These are phyloP conservation scores for Toxotes chatareus DNA, from an alignment of 2,113 vertebrate genomes.

Conservation along the genomic window DNA sequence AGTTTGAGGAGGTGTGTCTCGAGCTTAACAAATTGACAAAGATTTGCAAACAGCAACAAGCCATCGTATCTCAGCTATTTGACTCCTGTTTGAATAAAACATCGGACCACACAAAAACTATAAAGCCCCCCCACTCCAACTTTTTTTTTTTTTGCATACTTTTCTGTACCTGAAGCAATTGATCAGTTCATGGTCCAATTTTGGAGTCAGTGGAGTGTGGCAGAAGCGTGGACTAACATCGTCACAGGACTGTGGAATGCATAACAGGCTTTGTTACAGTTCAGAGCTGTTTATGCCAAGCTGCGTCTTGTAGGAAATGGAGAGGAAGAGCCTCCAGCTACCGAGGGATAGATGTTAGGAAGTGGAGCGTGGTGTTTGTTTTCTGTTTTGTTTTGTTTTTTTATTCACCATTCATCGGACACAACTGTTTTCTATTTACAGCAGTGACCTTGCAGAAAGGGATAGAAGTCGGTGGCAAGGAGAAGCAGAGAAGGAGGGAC, in stretches of 20 bases:
- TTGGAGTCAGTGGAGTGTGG: conserved; percentile 64
- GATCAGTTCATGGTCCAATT: conserved; percentile 78
- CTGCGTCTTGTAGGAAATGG: conserved; percentile 15
- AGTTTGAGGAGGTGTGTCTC: neutral
- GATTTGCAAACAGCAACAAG: conserved; percentile 76
- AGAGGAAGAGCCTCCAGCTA: conserved; percentile 37
- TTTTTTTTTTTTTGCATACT: conserved; percentile 26
- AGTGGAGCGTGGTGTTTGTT: conserved; percentile 23
- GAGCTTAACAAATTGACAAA: conserved; percentile 77
- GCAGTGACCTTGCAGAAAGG: neutral
- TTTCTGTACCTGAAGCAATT: conserved; percentile 72
- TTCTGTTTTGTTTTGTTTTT: conserved; percentile 16
- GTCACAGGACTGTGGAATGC: conserved; percentile 62
- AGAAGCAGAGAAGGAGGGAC: neutral
- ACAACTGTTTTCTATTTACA: neutral
- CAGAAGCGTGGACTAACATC: conserved; percentile 61
- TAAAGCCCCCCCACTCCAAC: neutral
- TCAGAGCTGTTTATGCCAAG: conserved; percentile 59
- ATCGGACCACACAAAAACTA: conserved; percentile 64
- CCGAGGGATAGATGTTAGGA: conserved; percentile 4
- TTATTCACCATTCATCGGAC: neutral
- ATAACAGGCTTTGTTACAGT: conserved; percentile 73
- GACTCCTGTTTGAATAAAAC: conserved; percentile 72
- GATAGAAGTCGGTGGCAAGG: neutral
- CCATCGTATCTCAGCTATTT: conserved; percentile 60